Conservation (phyloP, 2,888 invertebrate genomes). For the Agriopis marginaria region DNA sequence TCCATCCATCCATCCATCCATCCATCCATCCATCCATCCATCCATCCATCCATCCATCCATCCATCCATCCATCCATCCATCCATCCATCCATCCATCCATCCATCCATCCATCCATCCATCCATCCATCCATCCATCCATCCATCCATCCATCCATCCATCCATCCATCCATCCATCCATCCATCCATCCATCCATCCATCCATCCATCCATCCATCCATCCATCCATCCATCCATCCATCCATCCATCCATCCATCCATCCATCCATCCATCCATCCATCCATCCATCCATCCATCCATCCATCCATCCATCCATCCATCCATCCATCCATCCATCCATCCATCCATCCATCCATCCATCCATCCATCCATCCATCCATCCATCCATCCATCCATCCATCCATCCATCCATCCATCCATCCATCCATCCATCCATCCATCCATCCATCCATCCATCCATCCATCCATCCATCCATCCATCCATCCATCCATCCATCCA, state of each 20-base stretch:
- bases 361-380: slow-evolving; percentile 17
- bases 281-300: slow-evolving; percentile 15
- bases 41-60: slow-evolving; percentile 1
- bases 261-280: slow-evolving; percentile 8
- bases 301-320: slow-evolving; percentile 17
- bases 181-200: slow-evolving; percentile 1
- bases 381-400: slow-evolving; percentile 21
- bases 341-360: slow-evolving; percentile 16
- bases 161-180: slow-evolving; percentile 1
- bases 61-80: slow-evolving; percentile 1
- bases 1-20: slow-evolving; percentile 1
- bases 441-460: slow-evolving; percentile 21
- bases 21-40: slow-evolving; percentile 1
- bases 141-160: slow-evolving; percentile 1
- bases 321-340: slow-evolving; percentile 13
- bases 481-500: slow-evolving; percentile 21
- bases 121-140: slow-evolving; percentile 1
- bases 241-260: slow-evolving; percentile 5
- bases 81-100: slow-evolving; percentile 1
- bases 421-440: slow-evolving; percentile 21
- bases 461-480: slow-evolving; percentile 21
- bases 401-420: slow-evolving; percentile 21
- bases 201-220: slow-evolving; percentile 1
- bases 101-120: slow-evolving; percentile 1
- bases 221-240: slow-evolving; percentile 1